Conservation (phyloP, 2,797 vertebrate genomes). For the Fringilla coelebs region DNA sequence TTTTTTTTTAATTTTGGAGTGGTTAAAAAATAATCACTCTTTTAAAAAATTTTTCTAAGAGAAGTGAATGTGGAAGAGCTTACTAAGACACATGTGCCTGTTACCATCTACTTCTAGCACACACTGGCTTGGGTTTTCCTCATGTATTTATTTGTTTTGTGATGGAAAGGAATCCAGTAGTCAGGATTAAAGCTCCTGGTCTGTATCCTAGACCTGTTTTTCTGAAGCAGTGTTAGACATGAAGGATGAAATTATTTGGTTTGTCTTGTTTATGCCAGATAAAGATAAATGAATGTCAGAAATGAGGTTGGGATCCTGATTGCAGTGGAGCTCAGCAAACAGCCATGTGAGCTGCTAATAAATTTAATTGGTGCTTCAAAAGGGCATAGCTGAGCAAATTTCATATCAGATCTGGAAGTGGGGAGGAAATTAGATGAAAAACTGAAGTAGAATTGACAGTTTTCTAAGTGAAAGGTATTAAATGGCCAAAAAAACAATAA, state of each 20-base stretch:
- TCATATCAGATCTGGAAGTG: neutral
- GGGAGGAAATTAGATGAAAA: neutral
- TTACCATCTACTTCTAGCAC: neutral
- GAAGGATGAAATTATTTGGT: neutral
- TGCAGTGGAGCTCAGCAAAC: neutral
- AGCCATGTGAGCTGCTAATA: neutral
- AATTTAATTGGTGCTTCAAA: neutral
- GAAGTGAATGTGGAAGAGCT: neutral
- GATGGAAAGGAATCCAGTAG: neutral
- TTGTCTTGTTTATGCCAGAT: neutral
- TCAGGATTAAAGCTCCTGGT: neutral
- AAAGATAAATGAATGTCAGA: neutral
- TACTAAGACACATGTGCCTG: neutral
- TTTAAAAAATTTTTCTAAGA: neutral
- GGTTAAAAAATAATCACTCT: neutral
- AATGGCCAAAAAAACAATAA: neutral
- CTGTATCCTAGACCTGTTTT: neutral
- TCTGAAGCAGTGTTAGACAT: neutral
- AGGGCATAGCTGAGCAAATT: neutral
- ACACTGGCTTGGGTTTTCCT: neutral
- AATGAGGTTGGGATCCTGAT: neutral
- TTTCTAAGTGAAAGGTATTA: slow-evolving; percentile 18
- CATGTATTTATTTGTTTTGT: neutral
- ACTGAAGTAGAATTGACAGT: slow-evolving; percentile 4
- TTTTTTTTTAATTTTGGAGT: neutral